Evolutionary conservation across 2,113 vertebrate genomes (phyloP).

Genomic region (Phyllostomus hastatus): DNA sequence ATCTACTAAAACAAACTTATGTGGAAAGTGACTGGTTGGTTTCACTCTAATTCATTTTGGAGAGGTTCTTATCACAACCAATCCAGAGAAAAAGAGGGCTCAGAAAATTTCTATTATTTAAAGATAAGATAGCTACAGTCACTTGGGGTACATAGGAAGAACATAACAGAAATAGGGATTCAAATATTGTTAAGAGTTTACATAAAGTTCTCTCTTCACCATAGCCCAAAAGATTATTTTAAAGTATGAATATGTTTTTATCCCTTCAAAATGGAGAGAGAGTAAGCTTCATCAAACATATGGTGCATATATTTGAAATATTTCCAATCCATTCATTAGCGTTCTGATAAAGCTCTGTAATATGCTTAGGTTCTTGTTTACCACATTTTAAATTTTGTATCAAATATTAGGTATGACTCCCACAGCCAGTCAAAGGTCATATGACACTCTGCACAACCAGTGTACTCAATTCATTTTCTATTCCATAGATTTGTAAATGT

Average conservation of each 20-base stretch:
- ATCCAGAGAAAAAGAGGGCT: background rate
- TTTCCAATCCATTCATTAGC: background rate
- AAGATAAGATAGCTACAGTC: background rate
- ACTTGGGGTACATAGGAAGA: background rate
- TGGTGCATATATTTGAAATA: background rate
- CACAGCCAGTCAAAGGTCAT: background rate
- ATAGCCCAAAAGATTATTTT: background rate
- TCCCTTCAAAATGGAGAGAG: background rate
- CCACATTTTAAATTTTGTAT: background rate
- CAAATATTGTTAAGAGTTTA: background rate
- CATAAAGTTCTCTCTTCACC: background rate
- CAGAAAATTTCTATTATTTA: conserved; percentile 20
- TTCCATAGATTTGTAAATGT: background rate
- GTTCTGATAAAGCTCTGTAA: background rate
- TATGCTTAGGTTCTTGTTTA: background rate
- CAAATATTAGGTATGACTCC: background rate
- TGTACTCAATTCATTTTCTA: background rate
- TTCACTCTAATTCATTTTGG: conserved; percentile 48
- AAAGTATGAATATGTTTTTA: background rate
- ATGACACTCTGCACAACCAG: background rate
- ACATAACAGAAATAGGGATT: background rate
- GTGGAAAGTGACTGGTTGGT: background rate
- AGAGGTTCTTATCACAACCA: conserved; percentile 44
- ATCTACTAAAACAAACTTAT: conserved; percentile 16
- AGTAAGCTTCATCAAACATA: background rate